Conservation (phyloP, 2,888 invertebrate genomes). For the Nipponacmea schrenckii region DNA sequence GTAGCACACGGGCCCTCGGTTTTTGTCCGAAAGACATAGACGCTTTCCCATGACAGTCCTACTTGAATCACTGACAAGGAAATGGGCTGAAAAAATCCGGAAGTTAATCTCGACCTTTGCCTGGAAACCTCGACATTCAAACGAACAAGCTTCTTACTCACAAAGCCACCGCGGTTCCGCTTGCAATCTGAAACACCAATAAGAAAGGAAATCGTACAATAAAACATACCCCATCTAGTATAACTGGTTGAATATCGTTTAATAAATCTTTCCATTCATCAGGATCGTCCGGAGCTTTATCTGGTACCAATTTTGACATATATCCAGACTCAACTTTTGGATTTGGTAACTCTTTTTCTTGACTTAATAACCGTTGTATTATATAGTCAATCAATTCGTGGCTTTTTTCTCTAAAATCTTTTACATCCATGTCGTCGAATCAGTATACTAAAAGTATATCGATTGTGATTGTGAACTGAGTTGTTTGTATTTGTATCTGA, state of each 20-base stretch:
- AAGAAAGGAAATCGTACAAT: too few species aligned
- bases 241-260: conserved; percentile 53
- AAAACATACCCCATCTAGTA: conserved; percentile 57
- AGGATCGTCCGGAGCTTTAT: conserved; percentile 52
- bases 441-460: background rate
- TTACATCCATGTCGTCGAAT: conserved; percentile 29
- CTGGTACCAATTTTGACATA: conserved; percentile 49
- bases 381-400: conserved; percentile 42
- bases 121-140: too few species aligned
- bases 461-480: too few species aligned
- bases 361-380: conserved; percentile 35
- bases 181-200: too few species aligned
- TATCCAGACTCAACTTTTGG: conserved; percentile 37
- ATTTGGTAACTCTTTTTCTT: conserved; percentile 26
- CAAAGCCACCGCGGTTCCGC: too few species aligned
- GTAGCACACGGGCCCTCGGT: too few species aligned
- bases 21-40: background rate
- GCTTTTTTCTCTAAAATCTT: conserved; percentile 35
- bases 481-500: too few species aligned
- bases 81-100: too few species aligned
- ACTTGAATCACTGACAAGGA: too few species aligned
- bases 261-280: conserved; percentile 54
- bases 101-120: too few species aligned
- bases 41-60: too few species aligned
- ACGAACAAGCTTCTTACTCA: too few species aligned